Evolutionary conservation across 2,888 invertebrate species (phyloP), one percentile per base, ranked within the genome.

Genomic region (Sinopyrophorus schimmeli): DNA sequence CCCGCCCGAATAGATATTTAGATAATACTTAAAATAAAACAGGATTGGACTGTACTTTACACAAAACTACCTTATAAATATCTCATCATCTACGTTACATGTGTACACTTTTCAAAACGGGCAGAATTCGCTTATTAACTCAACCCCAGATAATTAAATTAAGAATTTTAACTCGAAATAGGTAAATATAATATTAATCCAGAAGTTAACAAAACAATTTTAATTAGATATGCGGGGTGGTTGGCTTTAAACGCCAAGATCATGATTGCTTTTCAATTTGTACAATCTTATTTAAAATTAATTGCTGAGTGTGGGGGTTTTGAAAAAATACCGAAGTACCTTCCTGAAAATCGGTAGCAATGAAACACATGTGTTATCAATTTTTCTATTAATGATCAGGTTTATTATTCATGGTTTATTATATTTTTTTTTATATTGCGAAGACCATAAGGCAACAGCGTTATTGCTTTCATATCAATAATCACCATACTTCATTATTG

Each of bases 1-100:
- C 60, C 60, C 64, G 58, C 63, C 61, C 62, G 66, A 67, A 64
- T 64, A 67, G 59, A 59, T 59, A 60, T 58, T 47, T 50, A 60
- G 56, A 60, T 59, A 61, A 58, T 38, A 43, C 32, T 47, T 47
- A 54, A 53, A 55, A 48, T 55, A 54, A 54, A 50, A 43, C 54
- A 52, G 52, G 54, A 54, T 52, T 37, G 54, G 47, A 53, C 43
- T 53, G 28, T 35, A 24, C n/a, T n/a, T n/a, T n/a, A n/a, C n/a
- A n/a, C n/a, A n/a, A n/a, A n/a, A n/a, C n/a, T n/a, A n/a, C n/a
- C n/a, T n/a, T n/a, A n/a, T 35, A 14, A 23, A 24, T 35, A 34
- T 42, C 24, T 28, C 23, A 31, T 16, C 11, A 9, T n/a, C 5
- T 20, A 20, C 5, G 20, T 6, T 5, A 5, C 6, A 6, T 20